Evolutionary conservation across 2,888 invertebrate genomes (phyloP).

Genomic region (Orchesella flavescens): DNA sequence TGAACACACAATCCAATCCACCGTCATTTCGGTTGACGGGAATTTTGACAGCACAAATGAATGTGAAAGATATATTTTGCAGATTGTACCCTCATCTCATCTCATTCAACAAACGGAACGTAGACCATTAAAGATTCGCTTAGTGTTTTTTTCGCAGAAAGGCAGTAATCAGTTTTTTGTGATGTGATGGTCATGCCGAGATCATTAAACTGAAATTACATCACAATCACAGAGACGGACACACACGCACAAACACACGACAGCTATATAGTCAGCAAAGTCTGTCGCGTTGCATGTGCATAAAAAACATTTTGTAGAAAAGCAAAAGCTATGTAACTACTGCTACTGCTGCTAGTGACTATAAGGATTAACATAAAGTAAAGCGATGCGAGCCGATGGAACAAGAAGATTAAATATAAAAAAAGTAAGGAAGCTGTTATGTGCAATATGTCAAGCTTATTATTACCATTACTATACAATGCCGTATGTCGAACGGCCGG

Average conservation of each 20-base stretch:
- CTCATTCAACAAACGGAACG: constrained; percentile 24
- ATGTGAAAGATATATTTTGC: constrained; percentile 26
- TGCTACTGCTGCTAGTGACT: no score
- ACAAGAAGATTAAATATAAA: constrained; percentile 40
- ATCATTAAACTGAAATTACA: constrained; percentile 64
- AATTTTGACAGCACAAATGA: constrained; percentile 42
- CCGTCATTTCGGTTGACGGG: neutral
- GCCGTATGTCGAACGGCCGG: neutral
- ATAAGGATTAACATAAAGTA: no score
- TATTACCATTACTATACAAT: constrained; percentile 11
- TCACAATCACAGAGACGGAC: constrained; percentile 33
- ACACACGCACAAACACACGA: constrained; percentile 55
- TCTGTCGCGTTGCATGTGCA: neutral
- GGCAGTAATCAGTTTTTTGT: constrained; percentile 36
- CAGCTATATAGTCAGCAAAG: neutral
- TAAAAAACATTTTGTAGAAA: neutral
- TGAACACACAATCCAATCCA: neutral
- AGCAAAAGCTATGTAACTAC: neutral
- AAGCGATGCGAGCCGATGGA: constrained; percentile 9
- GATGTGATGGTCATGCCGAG: constrained; percentile 57
- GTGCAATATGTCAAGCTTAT: constrained; percentile 56
- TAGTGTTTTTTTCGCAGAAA: neutral
- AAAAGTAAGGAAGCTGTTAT: constrained; percentile 40
- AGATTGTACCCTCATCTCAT: constrained; percentile 3
- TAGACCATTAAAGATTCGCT: neutral